Evolutionary conservation across 2,888 invertebrate genomes (phyloP).

Genomic region (Heliconius aoede): DNA sequence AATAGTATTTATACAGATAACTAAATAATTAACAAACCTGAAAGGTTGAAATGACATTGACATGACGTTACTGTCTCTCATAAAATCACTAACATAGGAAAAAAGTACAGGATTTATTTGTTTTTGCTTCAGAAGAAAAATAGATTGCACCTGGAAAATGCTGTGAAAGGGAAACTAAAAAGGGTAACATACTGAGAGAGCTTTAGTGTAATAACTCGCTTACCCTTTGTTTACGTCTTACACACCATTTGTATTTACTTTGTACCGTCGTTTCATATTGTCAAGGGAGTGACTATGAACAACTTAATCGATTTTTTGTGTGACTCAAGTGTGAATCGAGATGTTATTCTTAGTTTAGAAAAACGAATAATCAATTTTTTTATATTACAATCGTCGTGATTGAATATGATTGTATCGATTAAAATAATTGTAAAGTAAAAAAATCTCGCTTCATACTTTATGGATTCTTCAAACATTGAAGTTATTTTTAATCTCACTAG

Average conservation of each 20-base stretch:
- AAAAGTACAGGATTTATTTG: conserved; percentile 67
- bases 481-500: conserved; percentile 9
- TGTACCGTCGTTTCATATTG: conserved; percentile 40
- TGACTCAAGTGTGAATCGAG: conserved; percentile 6
- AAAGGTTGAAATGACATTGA: background rate
- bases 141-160: conserved; percentile 83
- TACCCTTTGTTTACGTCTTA: conserved; percentile 74
- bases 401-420: background rate
- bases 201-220: conserved; percentile 78
- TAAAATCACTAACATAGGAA: conserved; percentile 36
- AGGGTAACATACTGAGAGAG: conserved; percentile 75
- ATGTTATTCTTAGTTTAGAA: background rate
- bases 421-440: background rate
- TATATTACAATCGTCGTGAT: background rate
- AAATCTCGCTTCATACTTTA: background rate
- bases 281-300: conserved; percentile 39
- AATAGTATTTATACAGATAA: background rate
- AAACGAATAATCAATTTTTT: background rate
- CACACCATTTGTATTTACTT: conserved; percentile 54
- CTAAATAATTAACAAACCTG: background rate
- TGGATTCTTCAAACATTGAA: conserved; percentile 2
- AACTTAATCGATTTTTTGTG: background rate
- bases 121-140: conserved; percentile 84
- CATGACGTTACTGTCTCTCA: background rate
- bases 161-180: conserved; percentile 80